Conservation (phyloP, 2,888 invertebrate genomes). For the Zhuqinia jingwanae region DNA sequence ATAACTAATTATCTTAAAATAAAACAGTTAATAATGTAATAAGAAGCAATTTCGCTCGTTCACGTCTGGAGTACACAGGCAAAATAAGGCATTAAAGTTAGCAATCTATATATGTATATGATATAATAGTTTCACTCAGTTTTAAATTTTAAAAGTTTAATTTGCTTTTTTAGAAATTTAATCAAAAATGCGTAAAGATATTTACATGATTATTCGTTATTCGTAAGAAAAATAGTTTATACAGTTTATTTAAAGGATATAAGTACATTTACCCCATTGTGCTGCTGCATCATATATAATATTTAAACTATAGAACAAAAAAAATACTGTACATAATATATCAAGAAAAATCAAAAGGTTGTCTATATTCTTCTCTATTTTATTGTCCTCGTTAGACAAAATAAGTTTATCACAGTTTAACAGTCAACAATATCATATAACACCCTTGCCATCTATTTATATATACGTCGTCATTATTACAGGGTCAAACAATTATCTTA, state of each 20-base stretch:
- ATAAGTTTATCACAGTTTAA: slow-evolving; percentile 31
- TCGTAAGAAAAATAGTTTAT: not conserved
- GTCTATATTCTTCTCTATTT: too few species aligned
- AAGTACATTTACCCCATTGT: slow-evolving; percentile 14
- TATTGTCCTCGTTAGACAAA: not conserved
- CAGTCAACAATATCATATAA: slow-evolving; percentile 23
- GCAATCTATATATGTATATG: too few species aligned
- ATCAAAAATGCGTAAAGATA: not conserved
- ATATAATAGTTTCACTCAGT: too few species aligned
- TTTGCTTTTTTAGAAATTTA: slow-evolving; percentile 31
- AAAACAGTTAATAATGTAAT: too few species aligned
- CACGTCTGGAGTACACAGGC: too few species aligned
- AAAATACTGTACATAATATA: slow-evolving; percentile 29
- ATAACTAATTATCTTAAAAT: too few species aligned
- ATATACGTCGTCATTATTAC: not conserved
- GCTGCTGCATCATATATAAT: too few species aligned
- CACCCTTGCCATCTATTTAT: not conserved
- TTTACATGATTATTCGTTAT: not conserved
- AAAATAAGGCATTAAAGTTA: too few species aligned
- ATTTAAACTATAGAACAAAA: not conserved
- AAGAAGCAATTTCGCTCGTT: too few species aligned
- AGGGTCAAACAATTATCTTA: not conserved
- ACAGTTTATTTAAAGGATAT: slow-evolving; percentile 40
- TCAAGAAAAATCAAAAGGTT: not conserved
- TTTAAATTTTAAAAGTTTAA: slow-evolving; percentile 1